phyloP scores from a whole-genome alignment of 2,888 invertebrate genomes.

The Mythimna ferrago region DNA sequence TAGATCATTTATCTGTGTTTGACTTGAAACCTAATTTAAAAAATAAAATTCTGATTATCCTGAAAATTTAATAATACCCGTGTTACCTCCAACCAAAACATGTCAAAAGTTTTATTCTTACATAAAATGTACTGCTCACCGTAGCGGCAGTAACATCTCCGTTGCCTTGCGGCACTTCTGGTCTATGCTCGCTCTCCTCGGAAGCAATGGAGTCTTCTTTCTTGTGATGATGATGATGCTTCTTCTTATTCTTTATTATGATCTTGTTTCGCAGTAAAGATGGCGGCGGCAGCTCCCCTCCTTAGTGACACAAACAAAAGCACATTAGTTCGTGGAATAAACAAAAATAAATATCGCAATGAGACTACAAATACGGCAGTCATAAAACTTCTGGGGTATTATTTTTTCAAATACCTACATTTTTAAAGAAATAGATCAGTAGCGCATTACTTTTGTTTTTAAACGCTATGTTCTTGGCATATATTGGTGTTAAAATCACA shows the following conservation, averaged over 20 bases:
- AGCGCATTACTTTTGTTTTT: constrained; percentile 26
- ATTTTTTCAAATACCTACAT: constrained; percentile 31
- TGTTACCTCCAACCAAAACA: neutral
- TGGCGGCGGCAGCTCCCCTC: constrained; percentile 96
- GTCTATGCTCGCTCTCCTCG: constrained; percentile 78
- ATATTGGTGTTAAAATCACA: constrained; percentile 40
- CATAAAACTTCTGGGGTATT: constrained; percentile 23
- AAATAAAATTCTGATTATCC: neutral
- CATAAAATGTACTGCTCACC: constrained; percentile 64
- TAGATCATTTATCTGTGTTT: no score
- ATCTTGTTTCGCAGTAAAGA: constrained; percentile 96
- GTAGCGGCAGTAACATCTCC: constrained; percentile 84
- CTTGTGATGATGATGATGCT: constrained; percentile 95
- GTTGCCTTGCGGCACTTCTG: constrained; percentile 78
- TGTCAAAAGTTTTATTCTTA: neutral
- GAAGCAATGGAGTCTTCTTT: constrained; percentile 84
- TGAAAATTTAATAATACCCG: neutral
- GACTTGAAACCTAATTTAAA: neutral
- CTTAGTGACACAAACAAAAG: constrained; percentile 78
- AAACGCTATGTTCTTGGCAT: constrained; percentile 37
- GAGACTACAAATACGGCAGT: constrained; percentile 8
- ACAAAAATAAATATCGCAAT: constrained; percentile 4
- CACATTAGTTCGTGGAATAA: neutral
- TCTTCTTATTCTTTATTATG: constrained; percentile 99
- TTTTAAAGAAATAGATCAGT: constrained; percentile 33